Evolutionary conservation across 1,140 invertebrate genomes (phyloP).

Genomic region (Panagrolaimus sp.): DNA sequence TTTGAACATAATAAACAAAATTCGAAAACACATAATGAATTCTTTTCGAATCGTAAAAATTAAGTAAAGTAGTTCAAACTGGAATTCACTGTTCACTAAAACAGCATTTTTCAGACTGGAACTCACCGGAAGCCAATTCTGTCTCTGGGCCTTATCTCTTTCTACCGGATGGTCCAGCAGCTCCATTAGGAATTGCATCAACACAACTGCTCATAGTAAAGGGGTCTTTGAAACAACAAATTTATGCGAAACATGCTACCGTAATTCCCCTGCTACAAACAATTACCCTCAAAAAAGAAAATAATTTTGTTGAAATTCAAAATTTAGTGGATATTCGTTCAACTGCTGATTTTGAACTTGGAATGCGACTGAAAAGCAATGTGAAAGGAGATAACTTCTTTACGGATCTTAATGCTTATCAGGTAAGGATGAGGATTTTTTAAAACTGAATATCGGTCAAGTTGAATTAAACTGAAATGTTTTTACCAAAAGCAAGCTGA

Average conservation of each 20-base stretch:
- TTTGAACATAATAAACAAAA: too few species aligned
- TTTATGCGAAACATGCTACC: conserved; percentile 65
- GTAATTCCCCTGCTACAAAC: conserved; percentile 67
- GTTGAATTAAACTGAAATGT: too few species aligned
- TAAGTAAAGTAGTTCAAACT: too few species aligned
- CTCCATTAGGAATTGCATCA: conserved; percentile 66
- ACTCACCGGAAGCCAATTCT: too few species aligned
- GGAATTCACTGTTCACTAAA: too few species aligned
- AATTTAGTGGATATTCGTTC: conserved; percentile 61
- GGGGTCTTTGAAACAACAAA: conserved; percentile 72
- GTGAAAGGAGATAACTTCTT: conserved; percentile 67
- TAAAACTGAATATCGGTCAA: too few species aligned
- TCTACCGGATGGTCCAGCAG: conserved; percentile 70
- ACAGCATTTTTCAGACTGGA: too few species aligned
- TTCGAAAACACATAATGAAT: too few species aligned
- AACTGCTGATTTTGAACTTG: conserved; percentile 48
- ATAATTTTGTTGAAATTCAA: conserved; percentile 33
- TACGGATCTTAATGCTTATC: conserved; percentile 87
- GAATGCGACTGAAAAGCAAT: conserved; percentile 78
- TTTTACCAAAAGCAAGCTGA: too few species aligned
- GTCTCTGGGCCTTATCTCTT: conserved; percentile 81
- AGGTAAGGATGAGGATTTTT: too few species aligned
- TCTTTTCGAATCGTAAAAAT: too few species aligned
- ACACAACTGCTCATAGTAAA: conserved; percentile 68
- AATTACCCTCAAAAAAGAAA: conserved; percentile 66